Evolutionary conservation across 1,140 invertebrate species (phyloP).

Genomic region (Ceratina australensis): DNA sequence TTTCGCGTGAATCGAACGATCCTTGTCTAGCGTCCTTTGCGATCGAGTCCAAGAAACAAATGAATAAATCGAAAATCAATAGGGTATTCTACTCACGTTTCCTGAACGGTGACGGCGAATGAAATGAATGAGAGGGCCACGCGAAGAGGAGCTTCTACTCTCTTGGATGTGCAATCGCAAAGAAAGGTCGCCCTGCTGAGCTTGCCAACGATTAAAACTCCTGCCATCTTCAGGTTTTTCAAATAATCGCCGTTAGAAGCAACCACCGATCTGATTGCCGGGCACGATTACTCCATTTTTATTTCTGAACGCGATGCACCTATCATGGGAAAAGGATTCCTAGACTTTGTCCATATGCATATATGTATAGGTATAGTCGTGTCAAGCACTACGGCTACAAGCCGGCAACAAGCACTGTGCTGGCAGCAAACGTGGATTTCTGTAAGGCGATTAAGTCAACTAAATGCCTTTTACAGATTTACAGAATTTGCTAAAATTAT

Average conservation of each 20-base stretch:
- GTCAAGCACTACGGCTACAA: too few species aligned
- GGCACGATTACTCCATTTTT: slow-evolving; percentile 12
- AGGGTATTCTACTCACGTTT: background rate
- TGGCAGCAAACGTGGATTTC: too few species aligned
- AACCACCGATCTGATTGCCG: background rate
- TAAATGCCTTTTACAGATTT: too few species aligned
- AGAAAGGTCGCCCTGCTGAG: background rate
- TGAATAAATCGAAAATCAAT: too few species aligned
- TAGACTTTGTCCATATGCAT: background rate
- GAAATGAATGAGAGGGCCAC: too few species aligned
- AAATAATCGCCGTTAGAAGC: slow-evolving; percentile 34
- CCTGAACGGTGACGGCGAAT: background rate
- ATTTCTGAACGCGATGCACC: background rate
- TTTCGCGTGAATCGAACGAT: too few species aligned
- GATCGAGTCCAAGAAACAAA: too few species aligned
- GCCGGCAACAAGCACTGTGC: too few species aligned
- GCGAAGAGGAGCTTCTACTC: background rate
- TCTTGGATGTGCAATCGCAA: slow-evolving; percentile 1
- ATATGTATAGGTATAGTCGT: too few species aligned
- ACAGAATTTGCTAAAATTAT: too few species aligned
- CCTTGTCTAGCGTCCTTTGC: too few species aligned
- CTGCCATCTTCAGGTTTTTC: slow-evolving; percentile 25
- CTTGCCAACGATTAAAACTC: slow-evolving; percentile 24
- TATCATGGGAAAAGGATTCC: background rate
- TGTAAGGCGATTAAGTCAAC: too few species aligned